Percentiles rank a stretch among this genome's conserved stretches.
Conservation (phyloP, 2,888 invertebrate genomes). For the Endomychus coccineus region DNA sequence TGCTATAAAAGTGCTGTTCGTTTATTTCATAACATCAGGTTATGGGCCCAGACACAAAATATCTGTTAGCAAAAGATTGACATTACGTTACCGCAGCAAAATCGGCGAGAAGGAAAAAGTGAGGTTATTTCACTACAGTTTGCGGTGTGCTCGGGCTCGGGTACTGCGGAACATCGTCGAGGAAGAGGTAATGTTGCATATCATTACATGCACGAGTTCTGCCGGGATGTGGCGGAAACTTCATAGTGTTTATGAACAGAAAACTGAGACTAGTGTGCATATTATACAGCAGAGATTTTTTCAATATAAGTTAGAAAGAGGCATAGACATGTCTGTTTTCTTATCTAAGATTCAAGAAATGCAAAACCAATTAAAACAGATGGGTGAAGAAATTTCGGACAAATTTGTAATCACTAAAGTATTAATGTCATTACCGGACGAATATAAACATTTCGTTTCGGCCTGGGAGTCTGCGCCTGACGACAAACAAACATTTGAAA, state of each 20-base stretch:
- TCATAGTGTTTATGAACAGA: conserved; percentile 26
- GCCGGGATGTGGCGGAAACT: conserved; percentile 25
- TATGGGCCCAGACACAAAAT: conserved; percentile 4
- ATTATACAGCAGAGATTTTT: conserved; percentile 33
- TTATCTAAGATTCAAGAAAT: conserved; percentile 21
- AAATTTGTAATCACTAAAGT: conserved; percentile 23
- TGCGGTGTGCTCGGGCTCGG: too few species aligned
- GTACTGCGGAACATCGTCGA: conserved; percentile 11
- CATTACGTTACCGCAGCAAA: too few species aligned
- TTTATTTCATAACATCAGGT: too few species aligned
- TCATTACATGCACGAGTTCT: conserved; percentile 21
- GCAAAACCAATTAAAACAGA: conserved; percentile 18
- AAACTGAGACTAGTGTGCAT: conserved; percentile 31
- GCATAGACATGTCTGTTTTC: conserved; percentile 23
- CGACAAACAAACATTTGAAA: conserved; percentile 22
- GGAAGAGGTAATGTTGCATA: conserved; percentile 21
- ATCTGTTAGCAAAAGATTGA: not conserved
- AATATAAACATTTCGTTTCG: conserved; percentile 20
- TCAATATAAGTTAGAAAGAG: conserved; percentile 24
- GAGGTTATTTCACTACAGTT: too few species aligned
- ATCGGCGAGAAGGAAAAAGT: not conserved
- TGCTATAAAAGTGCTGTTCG: too few species aligned
- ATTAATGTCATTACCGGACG: too few species aligned
- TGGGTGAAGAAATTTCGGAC: conserved; percentile 21
- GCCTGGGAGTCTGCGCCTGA: conserved; percentile 25